Base-by-base conservation (phyloP, 2,797 vertebrate species). In the Erithacus rubecula region DNA sequence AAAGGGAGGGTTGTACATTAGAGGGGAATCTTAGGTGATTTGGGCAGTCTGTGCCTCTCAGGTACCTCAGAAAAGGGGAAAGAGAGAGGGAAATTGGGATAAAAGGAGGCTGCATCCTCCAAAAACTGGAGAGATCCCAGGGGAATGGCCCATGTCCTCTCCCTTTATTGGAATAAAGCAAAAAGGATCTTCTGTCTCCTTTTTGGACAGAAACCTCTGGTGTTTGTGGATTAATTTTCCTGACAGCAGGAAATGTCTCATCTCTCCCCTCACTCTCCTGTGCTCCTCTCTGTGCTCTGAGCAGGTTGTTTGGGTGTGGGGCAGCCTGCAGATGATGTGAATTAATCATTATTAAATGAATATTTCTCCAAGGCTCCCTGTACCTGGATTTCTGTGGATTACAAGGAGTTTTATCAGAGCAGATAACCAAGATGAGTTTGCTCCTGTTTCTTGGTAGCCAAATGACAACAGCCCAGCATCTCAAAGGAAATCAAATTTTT, bases 231-330 rank as follows among this genome's bases (percentile, higher is more conserved):
- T 39, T 39, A 15, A 15, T 39, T 39, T 39, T 39, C 14, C 39
- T 39, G 39, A 39, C 16, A 18, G 49, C 14, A 32, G 55, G 56
- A 18, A 39, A 10, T 23, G 6, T 24, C n/a, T 60, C 30, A 3
- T 4, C 18, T 55, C n/a, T 12, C 22, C 64, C 34, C n/a, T 23
- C 5, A 0, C 2, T 7, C 21, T 47, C 10, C 16, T 1, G 0
- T 4, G 26, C 9, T 51, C 44, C 13, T 51, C 13, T 19, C 36
- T 23, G 43, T 26, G 59, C 15, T 15, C 59, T 13, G 26, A 62
- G 43, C 14, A 30, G 5, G 20, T 17, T 0, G 0, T 22, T 27
- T 3, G 6, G 44, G 34, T 9, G 7, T 11, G 4, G 30, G 47
- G 59, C 49, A 52, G 44, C 16, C 24, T 63, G 44, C 39, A 41